These are phyloP conservation scores for Silurus aristotelis DNA, from an alignment of 2,797 vertebrate species.

Conservation along the genomic window DNA sequence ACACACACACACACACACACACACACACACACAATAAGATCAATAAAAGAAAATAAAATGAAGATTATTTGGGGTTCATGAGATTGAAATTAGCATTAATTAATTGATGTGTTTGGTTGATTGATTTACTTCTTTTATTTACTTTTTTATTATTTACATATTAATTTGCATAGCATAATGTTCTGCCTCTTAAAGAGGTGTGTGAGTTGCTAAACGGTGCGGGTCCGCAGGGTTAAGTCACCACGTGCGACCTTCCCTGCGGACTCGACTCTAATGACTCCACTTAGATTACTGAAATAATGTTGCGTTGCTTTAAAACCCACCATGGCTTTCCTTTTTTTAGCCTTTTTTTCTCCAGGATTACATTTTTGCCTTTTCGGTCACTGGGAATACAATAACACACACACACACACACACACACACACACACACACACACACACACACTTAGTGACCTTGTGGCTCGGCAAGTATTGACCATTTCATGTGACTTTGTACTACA, in stretches of 20 bases:
- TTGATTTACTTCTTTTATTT: no score
- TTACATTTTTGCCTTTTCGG: background rate
- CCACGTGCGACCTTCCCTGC: constrained; percentile 7
- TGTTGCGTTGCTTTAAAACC: background rate
- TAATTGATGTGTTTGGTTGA: no score
- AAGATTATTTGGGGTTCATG: no score
- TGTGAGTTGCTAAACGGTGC: background rate
- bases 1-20: no score
- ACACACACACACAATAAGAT: no score
- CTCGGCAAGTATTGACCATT: background rate
- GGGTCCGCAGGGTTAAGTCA: background rate
- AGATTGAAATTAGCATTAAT: no score
- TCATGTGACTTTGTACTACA: constrained; percentile 3
- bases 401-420: constrained; percentile 10
- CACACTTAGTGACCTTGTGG: background rate
- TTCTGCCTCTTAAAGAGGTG: background rate
- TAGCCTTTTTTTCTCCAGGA: background rate
- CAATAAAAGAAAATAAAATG: no score
- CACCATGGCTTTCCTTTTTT: background rate
- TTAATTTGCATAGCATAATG: no score
- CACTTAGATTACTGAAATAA: constrained; percentile 20
- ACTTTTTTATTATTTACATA: no score
- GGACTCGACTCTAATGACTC: constrained; percentile 11
- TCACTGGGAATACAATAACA: background rate
- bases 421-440: background rate